phyloP scores from a whole-genome alignment of 2,888 invertebrate genomes.

The Merodon equestris region DNA sequence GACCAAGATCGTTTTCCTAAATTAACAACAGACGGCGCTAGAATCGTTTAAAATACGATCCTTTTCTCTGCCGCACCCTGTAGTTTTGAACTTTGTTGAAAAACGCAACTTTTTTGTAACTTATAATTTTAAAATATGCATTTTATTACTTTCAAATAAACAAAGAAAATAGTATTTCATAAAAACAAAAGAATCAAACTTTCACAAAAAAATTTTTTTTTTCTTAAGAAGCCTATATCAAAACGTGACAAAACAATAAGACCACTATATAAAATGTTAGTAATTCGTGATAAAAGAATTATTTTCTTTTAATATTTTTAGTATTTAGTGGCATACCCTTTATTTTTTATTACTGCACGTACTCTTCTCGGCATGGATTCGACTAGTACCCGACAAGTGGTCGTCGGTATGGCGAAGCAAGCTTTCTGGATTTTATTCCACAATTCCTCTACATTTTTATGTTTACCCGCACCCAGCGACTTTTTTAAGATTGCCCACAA shows the following conservation, averaged over 20 bases:
- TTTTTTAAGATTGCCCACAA: constrained; percentile 18
- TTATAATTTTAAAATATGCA: neutral
- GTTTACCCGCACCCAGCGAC: neutral
- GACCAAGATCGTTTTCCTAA: no score
- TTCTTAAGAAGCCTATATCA: neutral
- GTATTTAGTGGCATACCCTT: constrained; percentile 10
- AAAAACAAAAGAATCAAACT: neutral
- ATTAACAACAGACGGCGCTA: no score
- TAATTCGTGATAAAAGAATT: neutral
- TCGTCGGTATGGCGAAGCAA: no score
- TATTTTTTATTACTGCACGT: constrained; percentile 10
- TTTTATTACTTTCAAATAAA: constrained; percentile 1
- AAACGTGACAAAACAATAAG: constrained; percentile 11
- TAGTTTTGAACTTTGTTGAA: neutral
- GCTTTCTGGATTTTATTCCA: no score
- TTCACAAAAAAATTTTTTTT: neutral
- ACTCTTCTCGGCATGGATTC: constrained; percentile 7
- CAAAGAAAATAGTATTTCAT: constrained; percentile 1
- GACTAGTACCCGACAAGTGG: neutral
- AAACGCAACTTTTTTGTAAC: neutral
- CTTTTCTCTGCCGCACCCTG: no score
- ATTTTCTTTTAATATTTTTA: constrained; percentile 4
- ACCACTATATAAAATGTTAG: constrained; percentile 11
- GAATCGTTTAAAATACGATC: no score
- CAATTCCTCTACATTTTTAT: no score